Base-by-base conservation (phyloP, 2,797 vertebrate genomes). In the Mallotus villosus region DNA sequence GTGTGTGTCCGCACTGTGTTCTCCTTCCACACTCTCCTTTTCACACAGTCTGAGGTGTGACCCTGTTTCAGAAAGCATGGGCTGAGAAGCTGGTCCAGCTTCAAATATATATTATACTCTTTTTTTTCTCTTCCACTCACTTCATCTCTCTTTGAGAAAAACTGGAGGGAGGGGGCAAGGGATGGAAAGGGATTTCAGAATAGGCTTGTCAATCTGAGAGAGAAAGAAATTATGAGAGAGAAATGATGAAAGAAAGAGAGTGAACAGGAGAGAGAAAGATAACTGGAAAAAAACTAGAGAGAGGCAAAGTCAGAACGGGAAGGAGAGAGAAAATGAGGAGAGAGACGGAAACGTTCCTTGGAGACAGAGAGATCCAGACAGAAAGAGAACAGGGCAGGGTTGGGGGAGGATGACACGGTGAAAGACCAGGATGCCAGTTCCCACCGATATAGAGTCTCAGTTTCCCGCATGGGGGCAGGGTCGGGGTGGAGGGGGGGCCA, bases 361-460 rank as follows among this genome's bases (percentile, higher is more conserved):
- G 8, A 37, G 34, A 37, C 34, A 37, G 7, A 37, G 34, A 37
- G 6, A 37, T 9, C 9, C 34, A 41, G 37, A 37, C 19, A 41
- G 63, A 37, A 14, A 0, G 19, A 4, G 5, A 32, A 64, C 32
- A 37, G 12, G 63, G 5, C 12, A 14, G 16, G 27, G 17, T 19
- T 19, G 62, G 62, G 19, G 29, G 17, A 32, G 62, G 32, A 63
- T 34, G 62, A n/a, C 16, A 34, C 5, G 17, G 63, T 66, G 22
- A 51, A 51, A 25, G 64, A 49, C 9, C 46, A 49, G 46, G 46
- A 53, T 17, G 22, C 57, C n/a, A 7, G 27, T 76, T 72, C 70
- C 65, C 75, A 76, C 70, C 25, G 4, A 60, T 72, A 51, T 76
- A 63, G 37, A 22, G 74, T 76, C 60, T 76, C 74, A 62, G 22